Percentiles rank a stretch among this genome's conserved stretches.
Evolutionary conservation across 30 jellyfish, hydroid and myxozoan species (phyloP).

Genomic region (Turritopsis dohrnii): DNA sequence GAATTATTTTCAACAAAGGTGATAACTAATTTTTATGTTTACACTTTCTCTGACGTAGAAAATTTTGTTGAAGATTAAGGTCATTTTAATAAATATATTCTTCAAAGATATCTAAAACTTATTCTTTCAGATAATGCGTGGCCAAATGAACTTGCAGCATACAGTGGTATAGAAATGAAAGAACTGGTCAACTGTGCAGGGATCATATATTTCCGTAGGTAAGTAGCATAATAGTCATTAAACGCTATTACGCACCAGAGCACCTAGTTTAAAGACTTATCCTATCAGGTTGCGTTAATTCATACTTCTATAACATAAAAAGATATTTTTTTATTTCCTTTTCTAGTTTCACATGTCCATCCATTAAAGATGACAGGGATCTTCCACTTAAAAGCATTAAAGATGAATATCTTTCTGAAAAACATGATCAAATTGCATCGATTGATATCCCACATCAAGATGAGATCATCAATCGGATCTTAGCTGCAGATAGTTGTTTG

Average conservation of each 20-base stretch:
- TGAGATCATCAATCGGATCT: constrained; percentile 13
- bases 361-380: constrained; percentile 32
- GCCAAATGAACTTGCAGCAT: constrained; percentile 52
- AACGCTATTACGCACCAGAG: too few relatives aligned
- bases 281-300: too few relatives aligned
- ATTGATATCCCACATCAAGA: constrained; percentile 8
- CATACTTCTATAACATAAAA: too few relatives aligned
- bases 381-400: constrained; percentile 23
- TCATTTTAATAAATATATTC: too few relatives aligned
- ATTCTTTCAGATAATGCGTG: constrained; percentile 40
- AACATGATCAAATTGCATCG: not conserved
- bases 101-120: too few relatives aligned
- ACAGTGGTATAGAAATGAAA: constrained; percentile 66
- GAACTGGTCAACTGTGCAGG: constrained; percentile 79
- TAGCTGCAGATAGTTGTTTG: constrained; percentile 26
- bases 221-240: not conserved
- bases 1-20: constrained; percentile 57
- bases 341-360: constrained; percentile 29
- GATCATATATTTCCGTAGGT: constrained; percentile 56
- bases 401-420: constrained; percentile 12
- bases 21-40: too few relatives aligned
- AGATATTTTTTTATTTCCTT: too few relatives aligned
- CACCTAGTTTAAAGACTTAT: too few relatives aligned
- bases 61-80: too few relatives aligned
- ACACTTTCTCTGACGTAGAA: too few relatives aligned